Percentiles rank a stretch among this genome's conserved stretches.
Evolutionary conservation across 2,888 invertebrate species (phyloP).

Genomic region (Drosophila heteroneura): DNA sequence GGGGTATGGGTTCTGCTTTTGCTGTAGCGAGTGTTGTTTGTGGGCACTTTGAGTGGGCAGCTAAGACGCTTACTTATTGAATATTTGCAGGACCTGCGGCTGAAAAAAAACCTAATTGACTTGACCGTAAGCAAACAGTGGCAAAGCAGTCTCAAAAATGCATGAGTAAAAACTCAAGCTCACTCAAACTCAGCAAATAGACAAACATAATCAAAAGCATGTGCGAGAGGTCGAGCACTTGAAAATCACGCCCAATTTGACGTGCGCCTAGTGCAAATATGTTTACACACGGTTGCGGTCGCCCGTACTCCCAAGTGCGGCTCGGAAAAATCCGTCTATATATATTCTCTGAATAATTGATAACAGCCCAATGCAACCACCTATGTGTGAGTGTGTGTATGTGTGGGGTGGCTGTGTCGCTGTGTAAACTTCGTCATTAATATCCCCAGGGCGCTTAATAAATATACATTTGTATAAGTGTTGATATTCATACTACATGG

Average conservation of each 20-base stretch:
- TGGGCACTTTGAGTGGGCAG: constrained; percentile 31
- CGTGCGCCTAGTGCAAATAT: constrained; percentile 76
- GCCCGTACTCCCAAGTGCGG: constrained; percentile 4
- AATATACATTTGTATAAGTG: constrained; percentile 39
- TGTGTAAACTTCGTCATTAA: constrained; percentile 72
- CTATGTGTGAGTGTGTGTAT: constrained; percentile 25
- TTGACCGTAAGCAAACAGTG: constrained; percentile 78
- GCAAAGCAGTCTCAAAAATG: constrained; percentile 66
- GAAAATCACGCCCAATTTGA: constrained; percentile 81
- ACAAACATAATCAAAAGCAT: constrained; percentile 79
- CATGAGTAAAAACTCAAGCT: constrained; percentile 55
- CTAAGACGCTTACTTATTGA: constrained; percentile 81
- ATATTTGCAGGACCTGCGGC: constrained; percentile 71
- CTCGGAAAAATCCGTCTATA: constrained; percentile 69
- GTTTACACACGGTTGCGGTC: constrained; percentile 48
- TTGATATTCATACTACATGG: constrained; percentile 18
- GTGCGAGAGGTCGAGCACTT: constrained; percentile 54
- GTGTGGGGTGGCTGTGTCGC: constrained; percentile 35
- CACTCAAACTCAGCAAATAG: constrained; percentile 63
- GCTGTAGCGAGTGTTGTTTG: neutral
- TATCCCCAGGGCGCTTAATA: constrained; percentile 61
- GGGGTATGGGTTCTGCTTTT: constrained; percentile 11
- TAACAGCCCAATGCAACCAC: constrained; percentile 61
- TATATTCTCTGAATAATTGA: constrained; percentile 77
- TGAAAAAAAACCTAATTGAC: constrained; percentile 78